Conservation (phyloP, 2,888 invertebrate species). For the Diaperis boleti region DNA sequence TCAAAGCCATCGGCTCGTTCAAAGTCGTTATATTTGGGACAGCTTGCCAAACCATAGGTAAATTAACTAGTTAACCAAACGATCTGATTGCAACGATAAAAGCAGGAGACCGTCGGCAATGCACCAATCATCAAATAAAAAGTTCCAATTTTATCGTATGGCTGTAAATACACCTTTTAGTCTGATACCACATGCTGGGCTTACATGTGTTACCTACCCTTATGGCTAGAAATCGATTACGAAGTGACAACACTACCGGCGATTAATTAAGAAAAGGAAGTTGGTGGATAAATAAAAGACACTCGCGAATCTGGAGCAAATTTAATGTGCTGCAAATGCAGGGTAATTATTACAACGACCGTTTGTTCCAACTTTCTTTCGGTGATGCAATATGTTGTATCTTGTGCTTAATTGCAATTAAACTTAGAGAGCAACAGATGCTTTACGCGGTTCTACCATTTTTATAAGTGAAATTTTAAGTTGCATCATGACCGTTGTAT, state of each 20-base stretch:
- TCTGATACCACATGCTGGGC: too few relatives aligned
- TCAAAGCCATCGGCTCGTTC: conserved; percentile 12
- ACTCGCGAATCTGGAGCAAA: background rate
- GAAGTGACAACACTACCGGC: too few relatives aligned
- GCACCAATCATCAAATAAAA: too few relatives aligned
- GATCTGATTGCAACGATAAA: conserved; percentile 9
- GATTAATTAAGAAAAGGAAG: background rate
- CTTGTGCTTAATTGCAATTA: conserved; percentile 15
- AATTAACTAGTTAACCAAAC: conserved; percentile 20
- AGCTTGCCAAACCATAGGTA: conserved; percentile 17
- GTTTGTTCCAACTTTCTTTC: conserved; percentile 11
- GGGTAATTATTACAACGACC: conserved; percentile 5
- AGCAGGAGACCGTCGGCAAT: too few relatives aligned
- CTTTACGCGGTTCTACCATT: conserved; percentile 1
- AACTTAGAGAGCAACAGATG: conserved; percentile 19
- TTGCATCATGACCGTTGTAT: background rate
- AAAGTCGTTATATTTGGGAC: conserved; percentile 15
- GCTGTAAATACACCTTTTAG: too few relatives aligned
- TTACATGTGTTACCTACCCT: too few relatives aligned
- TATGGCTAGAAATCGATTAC: too few relatives aligned
- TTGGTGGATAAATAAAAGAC: background rate
- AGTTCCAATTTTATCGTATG: background rate
- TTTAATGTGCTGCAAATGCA: background rate
- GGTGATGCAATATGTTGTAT: conserved; percentile 23
- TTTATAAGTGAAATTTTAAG: background rate